Percentiles rank a stretch among this genome's conserved stretches.
These are phyloP conservation scores for Heterocephalus glaber DNA, from an alignment of 2,113 vertebrate species.

Conservation along the genomic window DNA sequence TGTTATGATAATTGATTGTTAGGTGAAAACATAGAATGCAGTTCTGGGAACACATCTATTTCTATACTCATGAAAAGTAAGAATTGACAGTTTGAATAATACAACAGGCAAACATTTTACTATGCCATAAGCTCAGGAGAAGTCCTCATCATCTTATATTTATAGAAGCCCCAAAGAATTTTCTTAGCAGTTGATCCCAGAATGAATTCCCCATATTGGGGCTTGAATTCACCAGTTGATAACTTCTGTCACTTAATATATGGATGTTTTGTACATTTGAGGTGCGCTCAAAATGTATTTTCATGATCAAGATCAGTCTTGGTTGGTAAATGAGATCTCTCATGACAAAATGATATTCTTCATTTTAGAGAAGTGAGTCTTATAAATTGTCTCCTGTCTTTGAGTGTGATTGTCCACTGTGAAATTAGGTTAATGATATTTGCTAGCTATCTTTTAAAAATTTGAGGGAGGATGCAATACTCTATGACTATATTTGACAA, in stretches of 20 bases:
- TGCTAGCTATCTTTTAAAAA: background rate
- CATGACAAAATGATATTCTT: background rate
- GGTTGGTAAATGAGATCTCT: accelerated
- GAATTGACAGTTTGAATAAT: background rate
- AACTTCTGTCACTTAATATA: background rate
- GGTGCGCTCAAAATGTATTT: background rate
- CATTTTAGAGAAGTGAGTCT: background rate
- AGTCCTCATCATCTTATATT: background rate
- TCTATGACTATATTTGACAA: background rate
- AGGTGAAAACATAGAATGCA: background rate
- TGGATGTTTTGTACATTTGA: background rate
- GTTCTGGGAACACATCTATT: background rate
- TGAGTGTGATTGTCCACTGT: background rate
- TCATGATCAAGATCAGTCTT: background rate
- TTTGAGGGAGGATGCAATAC: background rate
- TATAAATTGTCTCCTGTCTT: background rate
- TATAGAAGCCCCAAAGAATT: background rate
- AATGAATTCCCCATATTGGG: background rate
- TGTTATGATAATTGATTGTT: background rate
- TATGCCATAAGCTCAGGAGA: background rate
- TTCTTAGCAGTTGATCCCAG: background rate
- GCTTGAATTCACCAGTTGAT: accelerated
- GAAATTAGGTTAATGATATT: background rate
- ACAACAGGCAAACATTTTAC: background rate
- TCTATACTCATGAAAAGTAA: background rate